phyloP scores from a whole-genome alignment of 2,797 vertebrate species.

The Syngnathus rostellatus region DNA sequence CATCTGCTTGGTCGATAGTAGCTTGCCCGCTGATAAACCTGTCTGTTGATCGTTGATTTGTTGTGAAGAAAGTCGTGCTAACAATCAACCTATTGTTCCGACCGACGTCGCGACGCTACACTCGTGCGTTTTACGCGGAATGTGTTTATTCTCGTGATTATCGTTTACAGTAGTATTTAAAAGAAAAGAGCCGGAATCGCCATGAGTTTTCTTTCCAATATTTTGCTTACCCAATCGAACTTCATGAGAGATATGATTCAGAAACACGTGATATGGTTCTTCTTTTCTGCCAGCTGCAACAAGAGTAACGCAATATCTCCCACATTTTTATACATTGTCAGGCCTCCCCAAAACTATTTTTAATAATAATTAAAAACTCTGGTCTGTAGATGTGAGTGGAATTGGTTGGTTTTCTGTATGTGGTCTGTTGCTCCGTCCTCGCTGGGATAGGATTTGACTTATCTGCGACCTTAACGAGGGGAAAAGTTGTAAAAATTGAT shows the following conservation, averaged over 20 bases:
- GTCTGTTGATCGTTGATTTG: conserved; percentile 49
- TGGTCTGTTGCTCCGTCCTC: background rate
- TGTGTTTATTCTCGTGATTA: background rate
- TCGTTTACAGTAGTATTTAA: background rate
- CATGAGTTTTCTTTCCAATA: background rate
- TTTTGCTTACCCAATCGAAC: background rate
- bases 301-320: too few relatives aligned
- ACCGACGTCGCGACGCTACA: conserved; percentile 21
- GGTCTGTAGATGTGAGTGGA: background rate
- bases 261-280: background rate
- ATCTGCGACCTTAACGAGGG: background rate
- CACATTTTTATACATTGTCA: too few relatives aligned
- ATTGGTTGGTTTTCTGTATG: background rate
- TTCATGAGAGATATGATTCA: background rate
- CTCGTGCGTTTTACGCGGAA: background rate
- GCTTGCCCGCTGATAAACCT: background rate
- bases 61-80: conserved; percentile 47
- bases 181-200: background rate
- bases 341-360: background rate
- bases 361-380: background rate
- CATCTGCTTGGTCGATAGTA: background rate
- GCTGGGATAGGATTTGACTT: background rate
- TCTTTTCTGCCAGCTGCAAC: too few relatives aligned
- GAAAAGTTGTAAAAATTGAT: background rate
- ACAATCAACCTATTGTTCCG: conserved; percentile 65